phyloP scores from a whole-genome alignment of 2,888 invertebrate genomes.

The Orthosia gothica region DNA sequence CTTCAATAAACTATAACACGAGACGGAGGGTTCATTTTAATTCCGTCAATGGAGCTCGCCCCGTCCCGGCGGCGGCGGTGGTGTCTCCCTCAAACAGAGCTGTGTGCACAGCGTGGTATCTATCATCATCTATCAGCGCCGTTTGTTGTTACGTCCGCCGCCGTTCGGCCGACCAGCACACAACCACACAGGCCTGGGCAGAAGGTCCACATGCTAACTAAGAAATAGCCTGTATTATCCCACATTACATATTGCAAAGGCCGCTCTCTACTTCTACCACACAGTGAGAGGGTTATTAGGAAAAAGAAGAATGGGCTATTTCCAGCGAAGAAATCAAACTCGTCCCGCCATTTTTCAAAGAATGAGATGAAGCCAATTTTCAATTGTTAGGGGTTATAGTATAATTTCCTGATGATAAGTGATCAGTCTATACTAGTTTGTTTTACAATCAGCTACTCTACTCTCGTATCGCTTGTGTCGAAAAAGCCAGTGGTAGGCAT shows the following conservation, averaged over 20 bases:
- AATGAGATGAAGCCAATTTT: background rate
- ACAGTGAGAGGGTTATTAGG: no score
- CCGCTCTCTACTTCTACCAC: no score
- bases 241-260: no score
- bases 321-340: no score
- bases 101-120: constrained; percentile 64
- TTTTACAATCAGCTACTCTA: background rate
- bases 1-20: background rate
- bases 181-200: background rate
- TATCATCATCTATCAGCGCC: constrained; percentile 72
- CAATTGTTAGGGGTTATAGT: background rate
- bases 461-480: no score
- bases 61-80: background rate
- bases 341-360: no score
- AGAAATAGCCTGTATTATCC: no score
- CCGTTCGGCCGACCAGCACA: background rate
- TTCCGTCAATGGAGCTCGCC: constrained; percentile 1
- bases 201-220: constrained; percentile 12
- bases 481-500: no score
- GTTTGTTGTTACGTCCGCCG: constrained; percentile 46
- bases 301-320: no score
- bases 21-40: constrained; percentile 12
- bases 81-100: constrained; percentile 38
- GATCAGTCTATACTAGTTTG: no score
- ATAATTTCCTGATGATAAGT: background rate